A percentile compares a stretch with the other conserved stretches of the same genome.
These are phyloP conservation scores for Mugil cephalus DNA, from an alignment of 2,113 vertebrate species.

Conservation along the genomic window DNA sequence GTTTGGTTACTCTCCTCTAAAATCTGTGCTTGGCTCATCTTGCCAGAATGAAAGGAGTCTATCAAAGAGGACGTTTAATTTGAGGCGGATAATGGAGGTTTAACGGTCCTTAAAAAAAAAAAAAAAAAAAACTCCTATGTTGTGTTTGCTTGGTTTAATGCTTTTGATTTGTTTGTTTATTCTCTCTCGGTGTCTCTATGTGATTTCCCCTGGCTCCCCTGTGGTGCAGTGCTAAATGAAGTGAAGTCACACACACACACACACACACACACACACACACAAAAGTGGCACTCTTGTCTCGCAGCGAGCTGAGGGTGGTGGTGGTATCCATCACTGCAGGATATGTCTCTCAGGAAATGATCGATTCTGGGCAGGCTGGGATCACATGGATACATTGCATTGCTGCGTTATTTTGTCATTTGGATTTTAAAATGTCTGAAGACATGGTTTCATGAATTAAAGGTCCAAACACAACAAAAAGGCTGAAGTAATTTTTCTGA, in stretches of 20 bases:
- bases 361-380: constrained; percentile 52
- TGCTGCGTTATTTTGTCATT: constrained; percentile 40
- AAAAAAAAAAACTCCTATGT: constrained; percentile 60
- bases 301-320: constrained; percentile 23
- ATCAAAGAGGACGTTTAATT: constrained; percentile 68
- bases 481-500: too few relatives aligned
- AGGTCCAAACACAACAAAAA: too few relatives aligned
- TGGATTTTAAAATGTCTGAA: background rate
- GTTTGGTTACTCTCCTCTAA: constrained; percentile 39
- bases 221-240: constrained; percentile 76
- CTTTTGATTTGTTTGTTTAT: constrained; percentile 85
- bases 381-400: constrained; percentile 50
- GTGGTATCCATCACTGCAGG: constrained; percentile 49
- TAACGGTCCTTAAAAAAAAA: constrained; percentile 69
- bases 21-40: constrained; percentile 28
- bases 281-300: constrained; percentile 54
- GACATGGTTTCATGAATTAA: background rate
- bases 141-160: constrained; percentile 71
- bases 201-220: constrained; percentile 73
- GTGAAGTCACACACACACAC: constrained; percentile 56
- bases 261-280: constrained; percentile 22
- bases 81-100: constrained; percentile 71
- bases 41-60: constrained; percentile 34
- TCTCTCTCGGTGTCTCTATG: constrained; percentile 57
- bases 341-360: constrained; percentile 54